Evolutionary conservation across 2,113 vertebrate species (phyloP), one percentile per base, ranked within the genome.

Genomic region (Muntiacus reevesi): DNA sequence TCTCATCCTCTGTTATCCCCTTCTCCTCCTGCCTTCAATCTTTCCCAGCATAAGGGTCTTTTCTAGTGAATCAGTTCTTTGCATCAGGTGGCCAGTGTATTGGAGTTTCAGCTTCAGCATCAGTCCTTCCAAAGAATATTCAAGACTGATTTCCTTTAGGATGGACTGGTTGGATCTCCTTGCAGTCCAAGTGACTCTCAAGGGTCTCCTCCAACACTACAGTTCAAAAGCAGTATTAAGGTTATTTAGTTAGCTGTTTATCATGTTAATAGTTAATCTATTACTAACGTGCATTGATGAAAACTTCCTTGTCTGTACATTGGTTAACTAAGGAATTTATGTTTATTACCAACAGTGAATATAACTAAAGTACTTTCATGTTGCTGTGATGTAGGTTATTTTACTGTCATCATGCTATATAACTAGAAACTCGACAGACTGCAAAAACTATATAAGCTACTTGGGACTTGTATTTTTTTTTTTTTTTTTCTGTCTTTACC

Each of bases 371-470:
- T 2, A 87, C 0, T 64, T 23, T 92, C 85, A 62, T 79, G 85
- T 33, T 67, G 3, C 25, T 91, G 45, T 54, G 7, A 45, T 57
- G 27, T 62, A 30, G 3, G 96, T 57, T 89, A 62, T 12, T 62
- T 52, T 88, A n/a, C 10, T 74, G 5, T 74, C 86, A 82, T 33
- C 23, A 36, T 91, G 25, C 16, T 17, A 11, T 93, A 96, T 71
- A 94, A 97, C 91, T 95, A 88, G 95, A 91, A 98, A 83, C 57
- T 17, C 11, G 27, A 76, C 67, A 94, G 2, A 7, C 17, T 95
- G 17, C 21, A 97, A 97, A 40, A 40, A 1, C 55, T 94, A 52
- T 3, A 40, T 92, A 89, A 83, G 62, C 71, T 90, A 54, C 64
- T 96, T 91, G 27, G 36, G 7, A 89, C 60, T 96, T 88, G 6